Base-by-base conservation (phyloP, 2,797 vertebrate species). In the Pangasius djambal region DNA sequence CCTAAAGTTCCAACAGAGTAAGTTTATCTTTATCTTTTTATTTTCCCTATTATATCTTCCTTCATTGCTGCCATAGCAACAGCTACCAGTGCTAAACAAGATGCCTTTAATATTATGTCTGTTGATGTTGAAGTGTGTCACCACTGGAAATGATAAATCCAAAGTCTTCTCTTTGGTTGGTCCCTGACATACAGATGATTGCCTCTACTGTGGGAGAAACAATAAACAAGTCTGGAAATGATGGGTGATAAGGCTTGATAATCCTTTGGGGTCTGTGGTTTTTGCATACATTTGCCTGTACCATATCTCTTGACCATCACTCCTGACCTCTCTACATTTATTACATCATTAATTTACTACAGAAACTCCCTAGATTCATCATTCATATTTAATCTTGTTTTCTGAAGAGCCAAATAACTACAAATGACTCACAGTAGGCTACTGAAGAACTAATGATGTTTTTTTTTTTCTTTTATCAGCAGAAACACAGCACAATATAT, bases 341-440 rank as follows among this genome's bases (percentile, higher is more conserved):
- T 74, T 44, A 82, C 9, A 20, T 28, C 72, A 72, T 48, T 31
- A 59, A 44, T 50, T 88, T 63, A 63, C 44, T 37, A 52, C 8
- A 52, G 18, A 20, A 4, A 37, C 31, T 72, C 61, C 37, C 25
- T 44, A 48, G 40, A 20, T 65, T 65, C 82, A 83, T 65, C 15
- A 48, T 65, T 83, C 25, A 6, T 37, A 82, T 87, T n/a, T 40
- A 44, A 65, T 65, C 13, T 79, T 37, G n/a, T 70, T 69, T 89
- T 67, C 65, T 61, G 65, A 74, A 55, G 40, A 81, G n/a, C n/a
- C 34, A 48, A 78, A 83, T 61, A 61, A 59, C 52, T 83, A 15
- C 55, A 83, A 83, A 84, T 89, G 48, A 37, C 57, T 69, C 78
- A 52, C 57, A 50, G n/a, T 40, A 40, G 34, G 82, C 44, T 40